Conservation (phyloP, 2,888 invertebrate genomes). For the Cephus pulcher region DNA sequence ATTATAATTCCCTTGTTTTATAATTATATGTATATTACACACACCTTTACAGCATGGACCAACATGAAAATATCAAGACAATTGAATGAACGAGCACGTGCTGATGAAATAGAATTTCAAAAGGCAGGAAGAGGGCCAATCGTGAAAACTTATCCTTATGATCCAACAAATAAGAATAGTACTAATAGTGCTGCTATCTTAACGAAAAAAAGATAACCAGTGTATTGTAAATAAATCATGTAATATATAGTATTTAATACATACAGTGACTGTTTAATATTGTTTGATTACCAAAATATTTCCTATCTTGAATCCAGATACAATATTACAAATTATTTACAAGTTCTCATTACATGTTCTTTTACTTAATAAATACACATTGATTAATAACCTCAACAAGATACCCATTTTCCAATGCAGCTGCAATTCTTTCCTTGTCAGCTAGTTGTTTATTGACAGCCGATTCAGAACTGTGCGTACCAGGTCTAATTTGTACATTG, state of each 20-base stretch:
- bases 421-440: slow-evolving; percentile 97
- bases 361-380: slow-evolving; percentile 71
- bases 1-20: slow-evolving; percentile 14
- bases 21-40: slow-evolving; percentile 4
- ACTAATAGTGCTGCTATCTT: slow-evolving; percentile 61
- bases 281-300: neutral
- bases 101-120: slow-evolving; percentile 84
- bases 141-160: slow-evolving; percentile 87
- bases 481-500: slow-evolving; percentile 88
- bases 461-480: slow-evolving; percentile 90
- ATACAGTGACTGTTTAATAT: neutral
- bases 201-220: slow-evolving; percentile 69
- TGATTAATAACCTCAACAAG: slow-evolving; percentile 94
- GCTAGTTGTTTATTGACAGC: slow-evolving; percentile 98
- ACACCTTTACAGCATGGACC: slow-evolving; percentile 61
- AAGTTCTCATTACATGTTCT: no score
- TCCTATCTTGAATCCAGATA: neutral
- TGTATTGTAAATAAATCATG: slow-evolving; percentile 14
- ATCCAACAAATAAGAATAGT: slow-evolving; percentile 75
- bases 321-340: no score
- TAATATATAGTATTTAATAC: slow-evolving; percentile 15
- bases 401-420: slow-evolving; percentile 94
- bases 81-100: slow-evolving; percentile 79
- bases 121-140: slow-evolving; percentile 89
- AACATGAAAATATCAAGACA: slow-evolving; percentile 84